These are phyloP conservation scores for Cheilosia variabilis DNA, from an alignment of 2,888 invertebrate genomes.

Conservation along the genomic window DNA sequence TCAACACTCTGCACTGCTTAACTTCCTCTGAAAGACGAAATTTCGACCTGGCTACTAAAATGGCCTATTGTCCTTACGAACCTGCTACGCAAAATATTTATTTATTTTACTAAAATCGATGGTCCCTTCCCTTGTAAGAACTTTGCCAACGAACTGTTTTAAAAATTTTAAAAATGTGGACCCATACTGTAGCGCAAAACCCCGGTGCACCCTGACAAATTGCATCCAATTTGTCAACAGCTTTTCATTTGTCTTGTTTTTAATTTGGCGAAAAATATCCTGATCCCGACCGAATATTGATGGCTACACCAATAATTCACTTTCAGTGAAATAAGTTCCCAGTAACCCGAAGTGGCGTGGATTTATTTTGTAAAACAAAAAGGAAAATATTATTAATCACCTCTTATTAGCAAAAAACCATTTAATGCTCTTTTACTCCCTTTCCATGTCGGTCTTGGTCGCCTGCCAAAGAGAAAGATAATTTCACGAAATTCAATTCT, in stretches of 20 bases:
- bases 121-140: too few species aligned
- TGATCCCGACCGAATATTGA: conserved; percentile 50
- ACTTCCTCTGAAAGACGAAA: too few species aligned
- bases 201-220: conserved; percentile 35
- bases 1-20: too few species aligned
- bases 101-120: too few species aligned
- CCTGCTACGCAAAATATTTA: too few species aligned
- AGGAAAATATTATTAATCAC: conserved; percentile 61
- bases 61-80: too few species aligned
- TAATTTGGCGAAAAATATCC: conserved; percentile 19
- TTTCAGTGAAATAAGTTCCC: conserved; percentile 32
- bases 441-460: conserved; percentile 1
- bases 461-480: conserved; percentile 28
- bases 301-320: conserved; percentile 57
- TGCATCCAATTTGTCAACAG: conserved; percentile 62
- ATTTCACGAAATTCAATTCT: conserved; percentile 49
- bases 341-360: conserved; percentile 40
- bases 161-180: background rate
- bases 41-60: too few species aligned
- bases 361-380: conserved; percentile 41
- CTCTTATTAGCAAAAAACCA: conserved; percentile 62
- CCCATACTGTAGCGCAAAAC: background rate
- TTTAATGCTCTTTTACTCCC: conserved; percentile 49
- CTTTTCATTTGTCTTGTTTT: conserved; percentile 53
- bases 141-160: too few species aligned